Conservation (phyloP, 92 coral and sea anemone genomes). For the Umimayanthus chanpuru region DNA sequence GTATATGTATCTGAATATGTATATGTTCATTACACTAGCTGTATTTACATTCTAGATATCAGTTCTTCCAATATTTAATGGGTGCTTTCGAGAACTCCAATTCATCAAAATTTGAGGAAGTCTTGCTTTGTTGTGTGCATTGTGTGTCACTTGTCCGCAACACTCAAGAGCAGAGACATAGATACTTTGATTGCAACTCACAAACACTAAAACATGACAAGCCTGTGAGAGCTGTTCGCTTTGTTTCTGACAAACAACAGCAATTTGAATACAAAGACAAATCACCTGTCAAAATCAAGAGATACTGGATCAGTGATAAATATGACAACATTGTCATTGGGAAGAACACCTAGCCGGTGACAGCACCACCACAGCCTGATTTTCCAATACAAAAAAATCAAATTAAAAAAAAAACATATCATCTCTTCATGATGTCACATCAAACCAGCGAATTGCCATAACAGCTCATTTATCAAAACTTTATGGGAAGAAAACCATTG, state of each 20-base stretch:
- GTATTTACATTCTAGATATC: neutral
- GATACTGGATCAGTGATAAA: neutral
- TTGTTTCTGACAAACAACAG: constrained; percentile 6
- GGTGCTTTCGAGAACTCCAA: neutral
- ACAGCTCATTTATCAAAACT: neutral
- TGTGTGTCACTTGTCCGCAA: constrained; percentile 24
- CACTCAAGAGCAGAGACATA: neutral
- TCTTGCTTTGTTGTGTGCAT: constrained; percentile 14
- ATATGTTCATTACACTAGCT: neutral
- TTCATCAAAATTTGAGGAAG: neutral
- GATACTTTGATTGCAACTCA: constrained; percentile 12
- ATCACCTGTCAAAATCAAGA: constrained; percentile 26
- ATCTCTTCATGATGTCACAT: constrained; percentile 12
- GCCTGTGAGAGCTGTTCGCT: constrained; percentile 6
- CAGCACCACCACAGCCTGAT: constrained; percentile 22
- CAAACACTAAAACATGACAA: constrained; percentile 1
- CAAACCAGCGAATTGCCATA: constrained; percentile 19
- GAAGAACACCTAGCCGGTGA: neutral
- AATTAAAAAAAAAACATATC: too few species aligned
- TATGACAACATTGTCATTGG: constrained; percentile 32
- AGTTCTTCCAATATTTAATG: neutral
- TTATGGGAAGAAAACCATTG: too few species aligned
- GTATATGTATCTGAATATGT: too few species aligned
- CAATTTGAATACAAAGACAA: constrained; percentile 15
- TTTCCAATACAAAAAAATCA: neutral